phyloP scores from a whole-genome alignment of 2,888 invertebrate genomes.

The Pilophorus perplexus region DNA sequence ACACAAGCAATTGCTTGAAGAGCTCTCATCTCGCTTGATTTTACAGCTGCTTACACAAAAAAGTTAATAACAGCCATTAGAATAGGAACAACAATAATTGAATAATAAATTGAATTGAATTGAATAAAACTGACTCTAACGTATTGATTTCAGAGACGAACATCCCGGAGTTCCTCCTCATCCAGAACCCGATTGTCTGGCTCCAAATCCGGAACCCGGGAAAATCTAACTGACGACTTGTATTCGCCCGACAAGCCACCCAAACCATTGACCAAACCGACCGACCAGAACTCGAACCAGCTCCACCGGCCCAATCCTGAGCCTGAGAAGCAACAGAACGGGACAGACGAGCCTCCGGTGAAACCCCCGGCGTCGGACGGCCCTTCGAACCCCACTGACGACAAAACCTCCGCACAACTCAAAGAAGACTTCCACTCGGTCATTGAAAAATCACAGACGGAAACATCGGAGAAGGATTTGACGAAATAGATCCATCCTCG shows the following conservation, averaged over 20 bases:
- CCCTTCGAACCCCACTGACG: neutral
- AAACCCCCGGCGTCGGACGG: neutral
- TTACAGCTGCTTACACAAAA: too few relatives aligned
- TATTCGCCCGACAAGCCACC: constrained; percentile 29
- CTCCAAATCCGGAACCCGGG: constrained; percentile 37
- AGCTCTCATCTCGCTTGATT: too few relatives aligned
- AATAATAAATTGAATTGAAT: too few relatives aligned
- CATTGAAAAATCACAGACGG: constrained; percentile 41
- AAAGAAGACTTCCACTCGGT: constrained; percentile 28
- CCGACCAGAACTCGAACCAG: constrained; percentile 46
- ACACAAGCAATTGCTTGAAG: too few relatives aligned
- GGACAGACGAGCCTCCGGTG: constrained; percentile 1
- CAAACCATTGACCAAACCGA: constrained; percentile 38
- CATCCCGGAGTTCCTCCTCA: constrained; percentile 33
- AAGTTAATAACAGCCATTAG: too few relatives aligned
- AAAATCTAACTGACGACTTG: constrained; percentile 32
- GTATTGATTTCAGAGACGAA: too few relatives aligned
- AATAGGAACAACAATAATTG: too few relatives aligned
- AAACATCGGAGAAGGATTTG: constrained; percentile 40
- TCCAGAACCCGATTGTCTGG: constrained; percentile 33
- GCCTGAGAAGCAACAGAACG: neutral
- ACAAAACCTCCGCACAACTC: neutral
- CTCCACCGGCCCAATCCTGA: constrained; percentile 30
- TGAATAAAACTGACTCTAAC: too few relatives aligned
- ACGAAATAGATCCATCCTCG: neutral